Conservation (phyloP, 2,797 vertebrate genomes). For the Gymnocypris eckloni region DNA sequence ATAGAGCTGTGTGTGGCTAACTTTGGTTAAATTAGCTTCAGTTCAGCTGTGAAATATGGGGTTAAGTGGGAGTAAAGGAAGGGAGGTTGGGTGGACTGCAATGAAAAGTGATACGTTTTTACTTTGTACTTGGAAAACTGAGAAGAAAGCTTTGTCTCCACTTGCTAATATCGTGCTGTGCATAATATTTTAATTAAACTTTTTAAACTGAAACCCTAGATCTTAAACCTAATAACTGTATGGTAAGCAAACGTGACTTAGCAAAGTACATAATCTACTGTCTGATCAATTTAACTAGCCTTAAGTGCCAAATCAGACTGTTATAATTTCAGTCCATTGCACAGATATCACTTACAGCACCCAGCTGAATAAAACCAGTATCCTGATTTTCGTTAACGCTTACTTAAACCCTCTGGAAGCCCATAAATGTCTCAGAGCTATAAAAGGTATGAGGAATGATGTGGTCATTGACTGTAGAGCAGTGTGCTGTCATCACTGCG, state of each 20-base stretch:
- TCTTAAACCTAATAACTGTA: background rate
- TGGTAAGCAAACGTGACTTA: background rate
- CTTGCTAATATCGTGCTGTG: background rate
- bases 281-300: conserved; percentile 1
- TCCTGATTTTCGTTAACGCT: conserved; percentile 68
- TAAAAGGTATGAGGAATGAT: conserved; percentile 79
- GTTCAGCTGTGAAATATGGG: conserved; percentile 86
- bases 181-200: background rate
- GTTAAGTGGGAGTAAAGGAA: conserved; percentile 77
- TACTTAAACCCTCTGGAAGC: conserved; percentile 74
- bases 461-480: conserved; percentile 74
- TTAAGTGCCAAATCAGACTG: background rate
- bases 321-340: background rate
- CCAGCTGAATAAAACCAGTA: conserved; percentile 62
- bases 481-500: conserved; percentile 67
- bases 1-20: conserved; percentile 72
- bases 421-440: conserved; percentile 73
- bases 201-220: background rate
- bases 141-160: conserved; percentile 32
- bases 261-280: conserved; percentile 11
- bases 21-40: conserved; percentile 79
- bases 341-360: conserved; percentile 66
- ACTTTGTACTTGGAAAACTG: conserved; percentile 72
- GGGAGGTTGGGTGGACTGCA: conserved; percentile 25
- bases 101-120: conserved; percentile 61